Conservation (phyloP, 2,797 vertebrate species). For the Scarus forsteni region DNA sequence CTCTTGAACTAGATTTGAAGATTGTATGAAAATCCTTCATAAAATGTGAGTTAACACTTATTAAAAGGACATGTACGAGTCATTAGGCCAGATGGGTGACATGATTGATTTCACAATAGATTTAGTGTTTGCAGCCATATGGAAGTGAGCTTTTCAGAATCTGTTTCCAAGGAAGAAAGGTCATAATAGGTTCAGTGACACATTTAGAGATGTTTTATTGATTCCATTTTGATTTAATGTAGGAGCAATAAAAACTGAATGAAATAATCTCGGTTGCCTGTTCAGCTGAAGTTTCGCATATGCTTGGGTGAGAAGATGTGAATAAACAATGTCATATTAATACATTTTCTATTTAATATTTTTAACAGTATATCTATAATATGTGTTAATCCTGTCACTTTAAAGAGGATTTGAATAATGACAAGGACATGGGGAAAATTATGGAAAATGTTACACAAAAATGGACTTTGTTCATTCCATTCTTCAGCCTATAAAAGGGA, state of each 20-base stretch:
- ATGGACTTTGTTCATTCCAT: too few species aligned
- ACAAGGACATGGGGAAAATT: too few species aligned
- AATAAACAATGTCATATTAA: too few species aligned
- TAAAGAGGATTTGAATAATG: too few species aligned
- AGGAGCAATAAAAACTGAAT: neutral
- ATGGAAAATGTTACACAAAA: too few species aligned
- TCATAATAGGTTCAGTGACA: slow-evolving; percentile 25
- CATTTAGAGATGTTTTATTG: slow-evolving; percentile 34
- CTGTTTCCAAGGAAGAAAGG: slow-evolving; percentile 34
- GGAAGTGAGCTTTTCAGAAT: slow-evolving; percentile 38
- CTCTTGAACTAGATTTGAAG: neutral
- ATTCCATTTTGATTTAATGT: slow-evolving; percentile 33
- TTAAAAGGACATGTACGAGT: slow-evolving; percentile 4
- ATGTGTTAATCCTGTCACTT: too few species aligned
- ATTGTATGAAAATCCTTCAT: neutral
- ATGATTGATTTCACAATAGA: slow-evolving; percentile 34
- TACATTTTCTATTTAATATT: too few species aligned
- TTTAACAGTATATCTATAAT: too few species aligned
- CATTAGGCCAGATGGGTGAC: slow-evolving; percentile 28
- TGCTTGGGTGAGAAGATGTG: too few species aligned
- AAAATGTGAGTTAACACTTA: neutral
- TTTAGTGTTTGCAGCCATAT: slow-evolving; percentile 33
- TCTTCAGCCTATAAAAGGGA: too few species aligned
- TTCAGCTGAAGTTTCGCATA: neutral
- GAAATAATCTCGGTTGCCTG: neutral